Percentiles rank a stretch among this genome's conserved stretches.
phyloP scores from a whole-genome alignment of 2,797 vertebrate genomes.

The Notoglanidium macrostoma region DNA sequence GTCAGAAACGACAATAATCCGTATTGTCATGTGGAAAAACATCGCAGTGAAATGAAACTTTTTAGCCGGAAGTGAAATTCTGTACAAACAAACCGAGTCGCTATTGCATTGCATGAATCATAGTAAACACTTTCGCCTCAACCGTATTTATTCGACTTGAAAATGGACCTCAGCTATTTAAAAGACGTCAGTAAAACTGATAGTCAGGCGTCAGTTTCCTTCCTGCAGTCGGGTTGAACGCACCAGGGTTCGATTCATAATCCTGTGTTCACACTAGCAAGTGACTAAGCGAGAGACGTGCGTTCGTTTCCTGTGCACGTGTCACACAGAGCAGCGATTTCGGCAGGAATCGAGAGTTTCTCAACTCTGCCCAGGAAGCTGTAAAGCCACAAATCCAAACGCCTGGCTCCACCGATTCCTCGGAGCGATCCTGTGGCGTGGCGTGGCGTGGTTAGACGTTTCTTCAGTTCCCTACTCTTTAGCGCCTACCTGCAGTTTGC shows the following conservation, averaged over 20 bases:
- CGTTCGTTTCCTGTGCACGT: neutral
- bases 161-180: neutral
- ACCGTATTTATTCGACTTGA: neutral
- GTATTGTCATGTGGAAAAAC: neutral
- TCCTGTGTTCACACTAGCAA: neutral
- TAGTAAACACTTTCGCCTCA: neutral
- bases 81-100: neutral
- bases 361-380: neutral
- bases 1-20: neutral
- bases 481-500: neutral
- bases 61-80: neutral
- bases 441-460: neutral
- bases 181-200: neutral
- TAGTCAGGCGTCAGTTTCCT: neutral
- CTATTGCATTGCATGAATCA: neutral
- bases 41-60: neutral
- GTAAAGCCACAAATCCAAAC: neutral
- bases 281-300: neutral
- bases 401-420: neutral
- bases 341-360: neutral
- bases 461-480: neutral
- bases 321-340: neutral
- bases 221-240: neutral
- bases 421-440: neutral
- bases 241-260: neutral